phyloP scores from a whole-genome alignment of 2,113 vertebrate genomes.

The Cephalopterus ornatus region DNA sequence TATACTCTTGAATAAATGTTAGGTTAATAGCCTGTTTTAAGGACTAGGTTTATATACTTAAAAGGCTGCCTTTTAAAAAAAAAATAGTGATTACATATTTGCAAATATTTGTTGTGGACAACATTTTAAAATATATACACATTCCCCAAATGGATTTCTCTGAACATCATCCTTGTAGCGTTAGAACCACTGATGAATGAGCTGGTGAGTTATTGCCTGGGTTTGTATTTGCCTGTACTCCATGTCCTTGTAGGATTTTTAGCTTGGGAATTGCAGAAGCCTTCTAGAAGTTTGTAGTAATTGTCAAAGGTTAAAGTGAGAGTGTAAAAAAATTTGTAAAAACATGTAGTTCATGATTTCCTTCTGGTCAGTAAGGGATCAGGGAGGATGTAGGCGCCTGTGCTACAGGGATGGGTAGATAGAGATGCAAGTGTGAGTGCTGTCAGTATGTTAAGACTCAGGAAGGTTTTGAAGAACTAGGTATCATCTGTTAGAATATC shows the following conservation, averaged over 20 bases:
- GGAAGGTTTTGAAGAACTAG: not conserved
- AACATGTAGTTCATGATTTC: not conserved
- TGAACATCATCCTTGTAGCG: not conserved
- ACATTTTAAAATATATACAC: not conserved
- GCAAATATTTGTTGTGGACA: not conserved
- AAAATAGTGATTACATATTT: not conserved
- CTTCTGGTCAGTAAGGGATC: not conserved
- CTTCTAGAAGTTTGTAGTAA: not conserved
- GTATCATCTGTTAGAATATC: fast-evolving
- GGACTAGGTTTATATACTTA: not conserved
- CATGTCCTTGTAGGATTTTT: not conserved
- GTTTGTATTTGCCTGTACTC: not conserved
- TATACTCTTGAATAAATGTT: not conserved
- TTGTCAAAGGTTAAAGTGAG: not conserved
- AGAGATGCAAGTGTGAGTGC: not conserved
- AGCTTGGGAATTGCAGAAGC: not conserved
- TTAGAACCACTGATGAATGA: not conserved
- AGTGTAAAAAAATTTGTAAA: not conserved
- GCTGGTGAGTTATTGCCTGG: not conserved
- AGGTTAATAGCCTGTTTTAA: not conserved
- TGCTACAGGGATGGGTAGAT: not conserved
- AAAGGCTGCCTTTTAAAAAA: not conserved
- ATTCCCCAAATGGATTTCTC: not conserved
- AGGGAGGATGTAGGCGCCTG: not conserved
- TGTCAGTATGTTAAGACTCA: not conserved